Conservation (phyloP, 2,113 vertebrate genomes). For the Arothron firmamentum region DNA sequence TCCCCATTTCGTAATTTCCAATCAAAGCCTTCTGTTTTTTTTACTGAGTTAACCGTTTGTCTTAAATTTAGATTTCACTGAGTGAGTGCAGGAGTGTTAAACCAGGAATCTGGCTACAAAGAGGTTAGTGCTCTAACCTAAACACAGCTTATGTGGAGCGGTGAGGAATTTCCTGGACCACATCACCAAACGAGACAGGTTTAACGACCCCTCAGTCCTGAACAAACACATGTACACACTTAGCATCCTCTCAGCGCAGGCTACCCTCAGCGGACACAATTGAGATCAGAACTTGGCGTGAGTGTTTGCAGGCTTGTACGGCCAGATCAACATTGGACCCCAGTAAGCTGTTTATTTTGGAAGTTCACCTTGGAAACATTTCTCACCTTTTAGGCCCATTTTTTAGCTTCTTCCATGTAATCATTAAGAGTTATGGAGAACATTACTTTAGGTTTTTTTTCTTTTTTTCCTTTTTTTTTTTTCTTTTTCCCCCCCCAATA, state of each 20-base stretch:
- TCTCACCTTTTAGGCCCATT: conserved; percentile 15
- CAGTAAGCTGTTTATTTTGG: conserved; percentile 45
- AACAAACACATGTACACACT: conserved; percentile 68
- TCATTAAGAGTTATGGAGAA: conserved; percentile 15
- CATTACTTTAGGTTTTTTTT: not conserved
- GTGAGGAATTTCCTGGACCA: conserved; percentile 66
- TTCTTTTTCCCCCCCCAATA: no score
- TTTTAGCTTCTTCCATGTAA: conserved; percentile 25
- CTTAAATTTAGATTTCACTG: conserved; percentile 11
- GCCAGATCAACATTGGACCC: conserved; percentile 36
- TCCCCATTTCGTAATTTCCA: no score
- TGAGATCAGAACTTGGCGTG: conserved; percentile 75
- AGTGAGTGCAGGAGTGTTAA: conserved; percentile 24
- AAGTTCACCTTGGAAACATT: conserved; percentile 47
- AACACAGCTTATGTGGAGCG: conserved; percentile 51
- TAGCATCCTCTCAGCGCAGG: conserved; percentile 43
- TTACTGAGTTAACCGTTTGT: conserved; percentile 11
- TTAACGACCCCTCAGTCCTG: conserved; percentile 58
- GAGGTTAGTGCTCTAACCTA: conserved; percentile 60
- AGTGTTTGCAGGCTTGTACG: conserved; percentile 49
- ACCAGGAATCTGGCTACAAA: conserved; percentile 49
- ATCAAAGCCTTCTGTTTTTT: not conserved
- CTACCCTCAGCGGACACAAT: conserved; percentile 46
- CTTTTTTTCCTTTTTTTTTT: conserved; percentile 9
- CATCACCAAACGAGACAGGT: conserved; percentile 60